Conservation (phyloP, 2,113 vertebrate genomes). For the Megaptera novaeangliae region DNA sequence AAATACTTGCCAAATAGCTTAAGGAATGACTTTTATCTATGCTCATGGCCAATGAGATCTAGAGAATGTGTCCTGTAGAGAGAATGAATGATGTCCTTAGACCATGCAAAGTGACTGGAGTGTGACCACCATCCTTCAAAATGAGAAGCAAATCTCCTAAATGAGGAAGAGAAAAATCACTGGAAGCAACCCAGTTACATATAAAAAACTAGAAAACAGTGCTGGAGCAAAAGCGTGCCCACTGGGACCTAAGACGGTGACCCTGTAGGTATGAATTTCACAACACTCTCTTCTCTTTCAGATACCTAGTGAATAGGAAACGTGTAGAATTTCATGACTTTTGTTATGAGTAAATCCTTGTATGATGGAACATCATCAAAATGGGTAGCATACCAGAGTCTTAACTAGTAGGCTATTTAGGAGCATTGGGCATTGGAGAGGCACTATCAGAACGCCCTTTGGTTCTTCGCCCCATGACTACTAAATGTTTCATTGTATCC, state of each 20-base stretch:
- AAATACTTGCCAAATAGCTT: not conserved
- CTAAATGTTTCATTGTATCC: accelerated
- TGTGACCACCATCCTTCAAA: not conserved
- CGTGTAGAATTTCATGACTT: not conserved
- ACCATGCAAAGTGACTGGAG: accelerated
- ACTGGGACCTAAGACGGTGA: accelerated
- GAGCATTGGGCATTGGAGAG: accelerated
- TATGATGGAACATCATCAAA: accelerated
- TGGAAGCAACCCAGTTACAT: accelerated
- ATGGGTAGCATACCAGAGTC: accelerated
- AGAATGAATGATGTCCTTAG: not conserved
- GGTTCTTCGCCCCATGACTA: accelerated
- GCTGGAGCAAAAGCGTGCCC: accelerated
- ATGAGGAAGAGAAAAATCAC: accelerated
- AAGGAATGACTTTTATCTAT: not conserved
- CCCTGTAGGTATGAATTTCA: accelerated
- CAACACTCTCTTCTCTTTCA: not conserved
- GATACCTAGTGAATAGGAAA: not conserved
- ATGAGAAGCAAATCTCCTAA: not conserved
- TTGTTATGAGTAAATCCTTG: not conserved
- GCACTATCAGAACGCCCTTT: accelerated
- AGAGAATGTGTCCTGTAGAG: no score
- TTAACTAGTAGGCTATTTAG: accelerated
- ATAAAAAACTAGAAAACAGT: accelerated
- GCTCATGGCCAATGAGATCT: accelerated